Base-by-base conservation (phyloP, 2,888 invertebrate genomes). In the Drosophila ustulata region DNA sequence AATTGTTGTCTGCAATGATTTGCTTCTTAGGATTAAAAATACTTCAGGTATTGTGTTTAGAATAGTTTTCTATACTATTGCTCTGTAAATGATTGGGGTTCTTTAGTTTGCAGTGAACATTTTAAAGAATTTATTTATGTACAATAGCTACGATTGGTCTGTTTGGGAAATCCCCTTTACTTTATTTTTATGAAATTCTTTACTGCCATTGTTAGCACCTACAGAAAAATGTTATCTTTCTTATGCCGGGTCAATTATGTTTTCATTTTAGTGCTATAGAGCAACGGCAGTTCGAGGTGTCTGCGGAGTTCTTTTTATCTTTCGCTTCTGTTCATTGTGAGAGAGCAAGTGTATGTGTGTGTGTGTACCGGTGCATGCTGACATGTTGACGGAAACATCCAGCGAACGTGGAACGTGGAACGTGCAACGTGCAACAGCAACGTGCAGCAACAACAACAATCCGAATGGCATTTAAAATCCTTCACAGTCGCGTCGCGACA, bases 331-430 rank as follows among this genome's bases (percentile, higher is more conserved):
- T 18, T 18, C 18, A 18, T n/a, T n/a, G 37, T 5, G 34, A 34
- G 39, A 39, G 39, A 8, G 25, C 13, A 23, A n/a, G 26, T 8
- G 23, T 6, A 8, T 32, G 37, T 57, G 45, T 64, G 52, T 52
- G 45, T 49, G 70, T 34, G 55, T 23, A 41, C 28, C 18, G 18
- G 18, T 18, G 66, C 26, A 32, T 47, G 64, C 77, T 89, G 89
- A 82, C 82, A 87, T 84, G 82, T 68, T 87, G 82, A 84, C 83
- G 88, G 82, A 88, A 82, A 87, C 88, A 87, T 83, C 88, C 88
- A 89, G 71, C 66, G 75, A 52, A 76, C 79, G 62, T 78, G 59
- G 74, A 61, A 63, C 49, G 34, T 18, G 43, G n/a, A n/a, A n/a
- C 79, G 62, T 78, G 59, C 78, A 61, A 63, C 49, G 34, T 18